phyloP scores from a whole-genome alignment of 2,113 vertebrate genomes.

The Echinops telfairi region DNA sequence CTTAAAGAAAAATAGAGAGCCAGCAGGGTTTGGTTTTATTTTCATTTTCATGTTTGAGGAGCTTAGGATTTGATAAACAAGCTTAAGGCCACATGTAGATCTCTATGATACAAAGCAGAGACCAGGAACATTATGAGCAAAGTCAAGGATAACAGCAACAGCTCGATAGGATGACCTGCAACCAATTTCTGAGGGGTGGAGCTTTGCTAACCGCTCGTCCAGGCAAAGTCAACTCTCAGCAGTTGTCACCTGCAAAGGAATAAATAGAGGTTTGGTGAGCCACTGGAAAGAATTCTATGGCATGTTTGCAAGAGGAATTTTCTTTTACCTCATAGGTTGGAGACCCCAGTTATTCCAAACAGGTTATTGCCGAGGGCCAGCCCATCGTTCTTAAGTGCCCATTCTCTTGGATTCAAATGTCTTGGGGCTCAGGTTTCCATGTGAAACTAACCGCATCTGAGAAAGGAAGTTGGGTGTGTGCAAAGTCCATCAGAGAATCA shows the following conservation, averaged over 20 bases:
- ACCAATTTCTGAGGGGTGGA: not conserved
- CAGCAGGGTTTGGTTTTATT: not conserved
- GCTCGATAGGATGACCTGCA: not conserved
- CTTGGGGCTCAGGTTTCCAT: fast-evolving
- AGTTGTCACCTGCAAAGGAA: not conserved
- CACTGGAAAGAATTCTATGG: not conserved
- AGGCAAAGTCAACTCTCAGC: not conserved
- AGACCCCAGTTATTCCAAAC: not conserved
- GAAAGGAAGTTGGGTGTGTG: not conserved
- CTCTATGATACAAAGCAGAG: not conserved
- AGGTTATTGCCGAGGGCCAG: not conserved
- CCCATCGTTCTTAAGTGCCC: not conserved
- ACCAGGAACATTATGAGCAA: not conserved
- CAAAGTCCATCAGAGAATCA: not conserved
- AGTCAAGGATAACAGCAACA: not conserved
- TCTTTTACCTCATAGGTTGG: not conserved
- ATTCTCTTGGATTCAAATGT: not conserved
- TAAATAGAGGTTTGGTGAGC: fast-evolving
- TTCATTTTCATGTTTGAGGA: not conserved
- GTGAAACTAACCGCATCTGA: not conserved
- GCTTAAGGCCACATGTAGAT: not conserved
- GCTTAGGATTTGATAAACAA: not conserved
- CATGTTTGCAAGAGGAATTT: not conserved
- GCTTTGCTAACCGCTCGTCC: not conserved
- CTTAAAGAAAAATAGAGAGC: not conserved